These are phyloP conservation scores for Tillus elongatus DNA, from an alignment of 2,888 invertebrate species.

Conservation along the genomic window DNA sequence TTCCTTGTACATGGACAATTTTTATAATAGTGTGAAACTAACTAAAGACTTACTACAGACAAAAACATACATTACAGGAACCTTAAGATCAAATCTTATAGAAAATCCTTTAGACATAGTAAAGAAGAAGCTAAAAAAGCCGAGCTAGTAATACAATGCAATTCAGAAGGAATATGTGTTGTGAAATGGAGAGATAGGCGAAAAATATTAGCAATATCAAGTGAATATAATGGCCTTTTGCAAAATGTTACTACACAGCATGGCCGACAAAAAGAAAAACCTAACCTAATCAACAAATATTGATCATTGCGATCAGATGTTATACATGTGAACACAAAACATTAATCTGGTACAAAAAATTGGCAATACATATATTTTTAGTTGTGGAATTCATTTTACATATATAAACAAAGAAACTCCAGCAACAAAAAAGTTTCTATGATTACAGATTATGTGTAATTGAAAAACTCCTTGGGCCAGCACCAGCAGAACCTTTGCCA, in stretches of 20 bases:
- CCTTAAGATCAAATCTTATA: constrained; percentile 10
- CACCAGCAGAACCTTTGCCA: no score
- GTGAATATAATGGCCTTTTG: constrained; percentile 17
- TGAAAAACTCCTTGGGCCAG: no score
- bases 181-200: constrained; percentile 21
- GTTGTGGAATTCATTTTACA: no score
- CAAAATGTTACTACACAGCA: constrained; percentile 10
- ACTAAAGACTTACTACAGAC: constrained; percentile 12
- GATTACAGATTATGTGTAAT: no score
- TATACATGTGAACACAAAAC: constrained; percentile 20
- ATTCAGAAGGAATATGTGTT: constrained; percentile 13
- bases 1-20: constrained; percentile 23
- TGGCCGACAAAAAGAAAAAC: constrained; percentile 14
- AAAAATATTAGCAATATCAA: constrained; percentile 21
- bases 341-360: no score
- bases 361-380: no score
- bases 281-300: constrained; percentile 15
- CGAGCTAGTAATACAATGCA: no score
- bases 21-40: constrained; percentile 21
- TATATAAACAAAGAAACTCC: no score
- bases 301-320: constrained; percentile 19
- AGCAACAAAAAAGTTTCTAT: no score
- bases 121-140: constrained; percentile 14
- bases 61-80: constrained; percentile 13
- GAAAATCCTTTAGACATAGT: constrained; percentile 12